phyloP scores from a whole-genome alignment of 2,113 vertebrate genomes.

The Colaptes auratus region DNA sequence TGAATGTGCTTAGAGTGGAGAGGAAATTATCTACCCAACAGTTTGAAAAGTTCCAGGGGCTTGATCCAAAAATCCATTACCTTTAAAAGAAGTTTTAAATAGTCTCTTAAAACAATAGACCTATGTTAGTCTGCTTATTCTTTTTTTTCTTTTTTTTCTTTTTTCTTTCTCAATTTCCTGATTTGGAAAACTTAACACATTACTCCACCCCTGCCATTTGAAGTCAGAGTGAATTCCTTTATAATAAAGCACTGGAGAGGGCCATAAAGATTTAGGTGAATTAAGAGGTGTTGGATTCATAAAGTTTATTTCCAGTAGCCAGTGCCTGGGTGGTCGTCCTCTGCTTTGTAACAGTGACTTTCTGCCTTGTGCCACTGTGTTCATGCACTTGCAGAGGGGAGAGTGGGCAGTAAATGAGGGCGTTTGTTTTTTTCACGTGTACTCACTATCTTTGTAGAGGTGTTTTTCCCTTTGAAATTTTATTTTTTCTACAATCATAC shows the following conservation, averaged over 20 bases:
- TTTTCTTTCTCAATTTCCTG: neutral
- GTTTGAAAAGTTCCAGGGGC: neutral
- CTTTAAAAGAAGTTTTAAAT: neutral
- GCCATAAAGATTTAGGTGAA: neutral
- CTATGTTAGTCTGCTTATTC: neutral
- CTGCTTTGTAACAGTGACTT: neutral
- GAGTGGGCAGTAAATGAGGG: neutral
- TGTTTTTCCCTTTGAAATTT: neutral
- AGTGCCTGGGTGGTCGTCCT: rapidly evolving
- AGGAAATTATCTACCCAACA: neutral
- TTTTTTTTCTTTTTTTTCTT: neutral
- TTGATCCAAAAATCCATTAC: neutral
- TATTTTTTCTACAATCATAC: neutral
- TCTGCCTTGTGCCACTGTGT: neutral
- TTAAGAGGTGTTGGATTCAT: neutral
- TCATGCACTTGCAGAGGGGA: neutral
- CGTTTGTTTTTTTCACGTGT: neutral
- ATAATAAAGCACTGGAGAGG: neutral
- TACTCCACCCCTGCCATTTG: neutral
- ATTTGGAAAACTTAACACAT: neutral
- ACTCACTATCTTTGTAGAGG: neutral
- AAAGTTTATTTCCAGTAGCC: neutral
- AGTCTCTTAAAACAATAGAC: neutral
- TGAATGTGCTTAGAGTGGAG: neutral
- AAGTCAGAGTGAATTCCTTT: neutral